Evolutionary conservation across 2,888 invertebrate species (phyloP).

Genomic region (Podabrus alpinus): DNA sequence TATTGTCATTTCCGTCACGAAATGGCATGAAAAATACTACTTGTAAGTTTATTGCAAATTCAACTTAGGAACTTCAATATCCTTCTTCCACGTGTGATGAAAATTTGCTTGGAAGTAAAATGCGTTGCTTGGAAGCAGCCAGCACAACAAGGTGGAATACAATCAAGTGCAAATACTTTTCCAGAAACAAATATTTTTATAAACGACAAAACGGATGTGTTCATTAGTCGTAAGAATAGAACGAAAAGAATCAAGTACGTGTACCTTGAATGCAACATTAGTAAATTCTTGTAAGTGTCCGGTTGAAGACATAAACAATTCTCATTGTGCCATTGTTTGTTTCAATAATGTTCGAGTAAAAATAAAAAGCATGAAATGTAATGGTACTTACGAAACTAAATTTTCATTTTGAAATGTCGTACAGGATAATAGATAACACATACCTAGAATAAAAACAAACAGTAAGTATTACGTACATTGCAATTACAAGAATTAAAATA

Average conservation of each 20-base stretch:
- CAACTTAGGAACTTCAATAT: background rate
- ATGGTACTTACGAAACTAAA: background rate
- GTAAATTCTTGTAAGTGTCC: background rate
- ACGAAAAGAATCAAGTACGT: background rate
- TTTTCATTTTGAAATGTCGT: background rate
- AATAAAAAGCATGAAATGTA: background rate
- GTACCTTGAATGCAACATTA: background rate
- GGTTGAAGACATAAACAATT: background rate
- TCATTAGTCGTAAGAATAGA: background rate
- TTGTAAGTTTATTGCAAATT: background rate
- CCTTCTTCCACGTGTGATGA: background rate
- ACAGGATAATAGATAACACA: background rate
- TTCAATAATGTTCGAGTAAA: background rate
- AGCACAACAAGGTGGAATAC: background rate
- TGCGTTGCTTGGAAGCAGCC: too few species aligned
- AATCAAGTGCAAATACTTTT: background rate
- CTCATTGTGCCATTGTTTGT: background rate
- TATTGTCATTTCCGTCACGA: background rate
- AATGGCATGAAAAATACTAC: background rate
- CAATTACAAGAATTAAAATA: background rate
- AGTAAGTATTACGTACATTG: background rate
- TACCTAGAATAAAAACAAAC: background rate
- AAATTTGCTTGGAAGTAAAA: background rate
- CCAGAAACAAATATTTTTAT: background rate
- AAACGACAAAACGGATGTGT: background rate